A percentile compares a stretch with the other conserved stretches of the same genome.
phyloP scores from a whole-genome alignment of 2,797 vertebrate genomes.

The Tenualosa thibaudeaui region DNA sequence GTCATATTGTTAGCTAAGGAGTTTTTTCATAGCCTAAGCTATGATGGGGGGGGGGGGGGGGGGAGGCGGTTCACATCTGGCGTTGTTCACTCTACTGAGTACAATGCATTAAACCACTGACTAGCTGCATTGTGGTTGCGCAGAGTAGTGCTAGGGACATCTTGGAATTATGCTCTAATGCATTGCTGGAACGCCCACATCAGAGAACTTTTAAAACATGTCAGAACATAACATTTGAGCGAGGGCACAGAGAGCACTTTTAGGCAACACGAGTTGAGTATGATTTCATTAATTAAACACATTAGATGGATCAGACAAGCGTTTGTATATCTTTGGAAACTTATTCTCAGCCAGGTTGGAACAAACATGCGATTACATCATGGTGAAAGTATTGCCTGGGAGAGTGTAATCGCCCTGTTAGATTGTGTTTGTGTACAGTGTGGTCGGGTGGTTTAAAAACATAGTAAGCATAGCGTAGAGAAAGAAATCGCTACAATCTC shows the following conservation, averaged over 20 bases:
- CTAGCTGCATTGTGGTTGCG: neutral
- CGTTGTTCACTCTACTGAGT: neutral
- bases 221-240: conserved; percentile 2
- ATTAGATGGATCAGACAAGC: neutral
- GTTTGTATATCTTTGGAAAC: neutral
- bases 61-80: neutral
- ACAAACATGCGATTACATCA: conserved; percentile 68
- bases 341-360: conserved; percentile 49
- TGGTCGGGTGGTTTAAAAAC: neutral
- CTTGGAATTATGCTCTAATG: conserved; percentile 5
- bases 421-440: neutral
- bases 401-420: conserved; percentile 11
- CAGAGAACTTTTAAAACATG: conserved; percentile 18
- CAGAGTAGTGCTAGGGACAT: conserved; percentile 55
- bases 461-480: neutral
- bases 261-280: neutral
- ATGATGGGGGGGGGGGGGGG: neutral
- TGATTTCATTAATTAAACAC: neutral
- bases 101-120: neutral
- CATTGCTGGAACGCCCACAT: neutral
- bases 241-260: neutral
- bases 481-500: neutral
- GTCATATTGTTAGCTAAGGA: neutral
- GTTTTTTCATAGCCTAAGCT: neutral
- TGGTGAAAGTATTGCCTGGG: conserved; percentile 71